Evolutionary conservation across 2,888 invertebrate species (phyloP).

Genomic region (Harmothoe impar): DNA sequence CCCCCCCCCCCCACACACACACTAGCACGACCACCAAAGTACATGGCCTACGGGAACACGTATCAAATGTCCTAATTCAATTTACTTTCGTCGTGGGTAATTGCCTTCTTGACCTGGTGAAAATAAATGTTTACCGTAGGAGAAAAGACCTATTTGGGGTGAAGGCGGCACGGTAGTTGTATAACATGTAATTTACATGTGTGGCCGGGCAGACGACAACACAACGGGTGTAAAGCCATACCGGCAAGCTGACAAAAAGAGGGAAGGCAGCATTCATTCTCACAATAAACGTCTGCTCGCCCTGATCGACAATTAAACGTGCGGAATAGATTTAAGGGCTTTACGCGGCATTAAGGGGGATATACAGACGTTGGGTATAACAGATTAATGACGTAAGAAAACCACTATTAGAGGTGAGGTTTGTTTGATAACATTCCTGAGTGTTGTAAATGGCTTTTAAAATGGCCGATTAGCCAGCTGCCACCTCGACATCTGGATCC

Average conservation of each 20-base stretch:
- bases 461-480: not conserved
- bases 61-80: constrained; percentile 53
- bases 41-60: constrained; percentile 4
- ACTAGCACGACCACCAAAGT: not conserved
- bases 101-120: constrained; percentile 37
- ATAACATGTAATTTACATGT: constrained; percentile 38
- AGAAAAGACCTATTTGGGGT: not conserved
- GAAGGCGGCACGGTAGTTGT: not conserved
- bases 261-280: not conserved
- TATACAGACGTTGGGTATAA: not conserved
- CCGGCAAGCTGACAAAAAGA: not conserved
- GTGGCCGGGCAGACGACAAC: not conserved
- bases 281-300: not conserved
- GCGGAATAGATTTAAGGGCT: not conserved
- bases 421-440: not conserved
- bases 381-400: not conserved
- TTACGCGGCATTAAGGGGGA: not conserved
- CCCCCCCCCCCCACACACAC: not conserved
- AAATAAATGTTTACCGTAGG: constrained; percentile 31
- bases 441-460: not conserved
- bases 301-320: constrained; percentile 23
- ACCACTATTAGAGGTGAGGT: not conserved
- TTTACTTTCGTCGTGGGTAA: constrained; percentile 45
- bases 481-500: not conserved
- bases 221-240: not conserved